Evolutionary conservation across 2,888 invertebrate genomes (phyloP).

Genomic region (Chalcis sispes): DNA sequence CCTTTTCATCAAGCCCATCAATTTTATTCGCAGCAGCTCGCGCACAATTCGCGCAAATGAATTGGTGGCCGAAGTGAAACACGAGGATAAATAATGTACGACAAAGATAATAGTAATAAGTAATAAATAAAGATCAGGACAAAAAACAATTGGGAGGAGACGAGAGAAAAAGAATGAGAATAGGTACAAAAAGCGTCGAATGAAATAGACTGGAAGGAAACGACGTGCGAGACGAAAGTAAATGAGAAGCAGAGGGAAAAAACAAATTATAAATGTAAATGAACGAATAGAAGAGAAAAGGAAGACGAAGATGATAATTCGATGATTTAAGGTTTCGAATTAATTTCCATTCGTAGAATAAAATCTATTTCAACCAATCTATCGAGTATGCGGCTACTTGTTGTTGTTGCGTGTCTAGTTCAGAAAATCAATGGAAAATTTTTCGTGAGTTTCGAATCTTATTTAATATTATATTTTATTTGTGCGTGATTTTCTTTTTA

Average conservation of each 20-base stretch:
- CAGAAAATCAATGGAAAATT: too few relatives aligned
- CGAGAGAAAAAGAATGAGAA: background rate
- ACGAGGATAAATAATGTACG: background rate
- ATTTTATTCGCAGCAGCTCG: slow-evolving; percentile 19
- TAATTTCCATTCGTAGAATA: too few relatives aligned
- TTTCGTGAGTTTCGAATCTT: too few relatives aligned
- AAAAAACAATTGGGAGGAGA: background rate
- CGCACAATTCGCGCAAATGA: background rate
- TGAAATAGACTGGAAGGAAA: slow-evolving; percentile 10
- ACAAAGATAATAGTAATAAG: slow-evolving; percentile 2
- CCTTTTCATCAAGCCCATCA: slow-evolving; percentile 18
- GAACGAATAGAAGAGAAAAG: background rate
- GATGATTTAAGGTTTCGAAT: too few relatives aligned
- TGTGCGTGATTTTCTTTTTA: too few relatives aligned
- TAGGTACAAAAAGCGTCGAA: background rate
- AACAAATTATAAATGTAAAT: background rate
- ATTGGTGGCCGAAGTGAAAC: too few relatives aligned
- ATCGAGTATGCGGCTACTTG: too few relatives aligned
- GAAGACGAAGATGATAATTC: too few relatives aligned
- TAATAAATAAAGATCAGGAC: slow-evolving; percentile 26
- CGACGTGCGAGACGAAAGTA: background rate
- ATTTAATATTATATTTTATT: too few relatives aligned
- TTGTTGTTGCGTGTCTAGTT: too few relatives aligned
- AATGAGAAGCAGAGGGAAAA: background rate
- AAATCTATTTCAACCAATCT: too few relatives aligned